Conservation (phyloP, 2,113 vertebrate species). For the Ginglymostoma cirratum region DNA sequence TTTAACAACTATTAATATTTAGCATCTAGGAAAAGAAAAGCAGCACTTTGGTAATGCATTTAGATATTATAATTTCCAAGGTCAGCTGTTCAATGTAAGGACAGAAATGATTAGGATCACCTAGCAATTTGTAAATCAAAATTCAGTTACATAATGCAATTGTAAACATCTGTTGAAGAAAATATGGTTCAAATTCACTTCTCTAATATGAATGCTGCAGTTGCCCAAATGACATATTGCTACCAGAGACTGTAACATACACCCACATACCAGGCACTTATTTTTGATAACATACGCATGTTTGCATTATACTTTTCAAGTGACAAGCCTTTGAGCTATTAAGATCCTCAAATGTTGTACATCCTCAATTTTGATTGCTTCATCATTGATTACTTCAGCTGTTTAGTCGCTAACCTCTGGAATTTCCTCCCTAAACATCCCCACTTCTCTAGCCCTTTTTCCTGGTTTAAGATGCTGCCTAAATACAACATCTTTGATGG, state of each 20-base stretch:
- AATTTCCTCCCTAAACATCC: too few species aligned
- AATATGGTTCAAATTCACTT: conserved; percentile 35
- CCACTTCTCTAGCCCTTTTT: too few species aligned
- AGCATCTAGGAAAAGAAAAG: not conserved
- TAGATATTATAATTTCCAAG: not conserved
- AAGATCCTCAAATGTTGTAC: not conserved
- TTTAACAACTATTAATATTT: not conserved
- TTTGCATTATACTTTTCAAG: not conserved
- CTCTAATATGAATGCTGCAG: not conserved
- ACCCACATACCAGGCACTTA: not conserved
- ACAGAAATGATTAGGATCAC: not conserved
- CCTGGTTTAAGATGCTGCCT: too few species aligned
- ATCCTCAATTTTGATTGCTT: not conserved
- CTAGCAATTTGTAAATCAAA: conserved; percentile 32
- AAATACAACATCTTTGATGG: too few species aligned
- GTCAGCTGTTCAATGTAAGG: not conserved
- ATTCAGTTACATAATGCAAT: conserved; percentile 2
- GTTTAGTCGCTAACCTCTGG: not conserved
- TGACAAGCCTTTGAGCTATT: not conserved
- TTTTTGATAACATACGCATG: not conserved
- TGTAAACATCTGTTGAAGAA: conserved; percentile 31
- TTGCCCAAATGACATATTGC: conserved; percentile 13
- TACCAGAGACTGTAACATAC: not conserved
- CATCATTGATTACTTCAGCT: not conserved
- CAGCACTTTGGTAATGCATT: not conserved